Conservation (phyloP, 2,797 vertebrate genomes). For the Sebastes hubbsi region DNA sequence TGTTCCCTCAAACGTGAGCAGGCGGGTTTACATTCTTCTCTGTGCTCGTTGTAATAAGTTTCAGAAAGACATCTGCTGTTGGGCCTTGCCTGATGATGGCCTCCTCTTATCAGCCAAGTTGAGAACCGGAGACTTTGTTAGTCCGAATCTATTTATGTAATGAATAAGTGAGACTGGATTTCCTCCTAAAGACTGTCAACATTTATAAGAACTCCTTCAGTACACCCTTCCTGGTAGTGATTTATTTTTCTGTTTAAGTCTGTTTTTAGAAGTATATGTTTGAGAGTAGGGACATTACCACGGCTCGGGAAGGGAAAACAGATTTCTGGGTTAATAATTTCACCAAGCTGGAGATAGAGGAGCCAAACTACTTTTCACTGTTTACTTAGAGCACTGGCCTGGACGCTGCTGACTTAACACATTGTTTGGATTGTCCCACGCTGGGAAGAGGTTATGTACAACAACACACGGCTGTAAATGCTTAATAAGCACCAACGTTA, state of each 20-base stretch:
- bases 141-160: constrained; percentile 3
- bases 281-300: not conserved
- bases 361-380: constrained; percentile 2
- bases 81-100: not conserved
- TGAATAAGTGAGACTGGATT: not conserved
- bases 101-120: not conserved
- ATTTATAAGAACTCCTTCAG: not conserved
- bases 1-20: not conserved
- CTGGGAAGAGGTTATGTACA: not conserved
- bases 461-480: not conserved
- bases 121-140: not conserved
- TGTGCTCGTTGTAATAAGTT: not conserved
- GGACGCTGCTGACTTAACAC: not conserved
- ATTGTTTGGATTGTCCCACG: constrained; percentile 13
- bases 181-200: not conserved
- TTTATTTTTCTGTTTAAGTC: not conserved
- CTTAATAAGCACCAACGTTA: not conserved
- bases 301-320: not conserved
- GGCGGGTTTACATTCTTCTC: not conserved
- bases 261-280: not conserved
- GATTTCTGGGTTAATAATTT: constrained; percentile 14
- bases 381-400: constrained; percentile 3
- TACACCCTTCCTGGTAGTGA: constrained; percentile 11
- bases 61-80: not conserved
- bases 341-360: not conserved